Percentiles rank a stretch among this genome's conserved stretches.
These are phyloP conservation scores for Halocynthia roretzi DNA, from an alignment of 23 tunicate species.

Conservation along the genomic window DNA sequence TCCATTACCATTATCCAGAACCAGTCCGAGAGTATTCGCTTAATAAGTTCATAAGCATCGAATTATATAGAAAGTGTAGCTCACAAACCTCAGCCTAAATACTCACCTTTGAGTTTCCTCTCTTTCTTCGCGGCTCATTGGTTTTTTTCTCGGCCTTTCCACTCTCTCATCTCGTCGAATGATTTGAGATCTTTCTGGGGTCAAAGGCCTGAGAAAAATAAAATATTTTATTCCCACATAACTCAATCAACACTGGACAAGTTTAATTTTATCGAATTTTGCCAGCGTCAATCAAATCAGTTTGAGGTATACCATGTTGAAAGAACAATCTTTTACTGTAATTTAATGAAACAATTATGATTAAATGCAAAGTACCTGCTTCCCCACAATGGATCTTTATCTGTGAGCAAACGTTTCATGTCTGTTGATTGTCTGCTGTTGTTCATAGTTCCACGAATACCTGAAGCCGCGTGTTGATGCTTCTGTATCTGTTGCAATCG, in stretches of 20 bases:
- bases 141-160: constrained; percentile 7
- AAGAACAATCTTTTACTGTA: too few relatives aligned
- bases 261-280: not conserved
- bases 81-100: not conserved
- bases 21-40: not conserved
- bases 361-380: constrained; percentile 41
- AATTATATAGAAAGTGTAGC: not conserved
- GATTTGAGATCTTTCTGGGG: not conserved
- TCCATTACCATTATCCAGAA: too few relatives aligned
- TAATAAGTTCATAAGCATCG: not conserved
- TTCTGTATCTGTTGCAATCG: constrained; percentile 78
- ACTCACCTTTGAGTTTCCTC: constrained; percentile 15
- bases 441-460: constrained; percentile 8
- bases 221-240: not conserved
- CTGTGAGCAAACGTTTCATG: constrained; percentile 62
- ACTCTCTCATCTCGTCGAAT: not conserved
- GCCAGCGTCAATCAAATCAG: not conserved
- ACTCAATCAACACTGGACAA: not conserved
- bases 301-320: too few relatives aligned
- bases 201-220: constrained; percentile 1
- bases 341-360: not conserved
- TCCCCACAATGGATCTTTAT: constrained; percentile 96
- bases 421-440: constrained; percentile 8
- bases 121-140: not conserved
- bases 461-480: constrained; percentile 30